Evolutionary conservation across 2,888 invertebrate species (phyloP).

Genomic region (Chalcosyrphus nemorum): DNA sequence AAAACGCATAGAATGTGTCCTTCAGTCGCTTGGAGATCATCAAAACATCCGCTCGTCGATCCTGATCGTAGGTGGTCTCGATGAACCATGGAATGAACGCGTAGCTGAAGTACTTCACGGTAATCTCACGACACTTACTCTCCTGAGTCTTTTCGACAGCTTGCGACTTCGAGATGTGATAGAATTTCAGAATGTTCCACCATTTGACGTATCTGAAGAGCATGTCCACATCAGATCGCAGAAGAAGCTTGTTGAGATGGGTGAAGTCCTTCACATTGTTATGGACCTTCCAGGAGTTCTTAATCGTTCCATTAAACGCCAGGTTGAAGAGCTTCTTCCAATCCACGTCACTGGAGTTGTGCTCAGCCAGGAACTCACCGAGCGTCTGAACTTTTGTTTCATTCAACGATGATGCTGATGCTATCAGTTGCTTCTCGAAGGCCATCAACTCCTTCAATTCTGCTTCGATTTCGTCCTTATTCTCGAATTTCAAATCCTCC

Average conservation of each 20-base stretch:
- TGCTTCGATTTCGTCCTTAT: conserved; percentile 17
- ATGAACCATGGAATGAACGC: conserved; percentile 80
- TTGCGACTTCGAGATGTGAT: conserved; percentile 76
- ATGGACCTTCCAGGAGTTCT: conserved; percentile 75
- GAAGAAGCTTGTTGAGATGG: conserved; percentile 75
- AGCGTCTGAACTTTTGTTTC: conserved; percentile 74
- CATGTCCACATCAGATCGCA: conserved; percentile 61
- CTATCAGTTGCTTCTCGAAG: conserved; percentile 77
- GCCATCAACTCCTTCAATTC: conserved; percentile 72
- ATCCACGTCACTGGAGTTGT: conserved; percentile 77
- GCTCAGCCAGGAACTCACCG: conserved; percentile 75
- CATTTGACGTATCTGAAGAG: conserved; percentile 76
- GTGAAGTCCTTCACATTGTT: conserved; percentile 75
- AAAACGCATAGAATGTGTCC: conserved; percentile 76
- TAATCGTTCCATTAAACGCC: conserved; percentile 77
- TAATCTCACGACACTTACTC: conserved; percentile 76
- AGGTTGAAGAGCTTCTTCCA: conserved; percentile 77
- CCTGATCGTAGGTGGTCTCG: conserved; percentile 76
- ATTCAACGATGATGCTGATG: conserved; percentile 70
- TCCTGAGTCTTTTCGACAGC: conserved; percentile 65
- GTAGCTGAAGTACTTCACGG: conserved; percentile 76
- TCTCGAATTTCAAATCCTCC: conserved; percentile 75
- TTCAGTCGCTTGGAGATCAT: conserved; percentile 76
- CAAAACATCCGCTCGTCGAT: conserved; percentile 77
- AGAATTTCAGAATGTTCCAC: conserved; percentile 77